Evolutionary conservation across 2,888 invertebrate genomes (phyloP).

Genomic region (Omphaloscelis lunosa): DNA sequence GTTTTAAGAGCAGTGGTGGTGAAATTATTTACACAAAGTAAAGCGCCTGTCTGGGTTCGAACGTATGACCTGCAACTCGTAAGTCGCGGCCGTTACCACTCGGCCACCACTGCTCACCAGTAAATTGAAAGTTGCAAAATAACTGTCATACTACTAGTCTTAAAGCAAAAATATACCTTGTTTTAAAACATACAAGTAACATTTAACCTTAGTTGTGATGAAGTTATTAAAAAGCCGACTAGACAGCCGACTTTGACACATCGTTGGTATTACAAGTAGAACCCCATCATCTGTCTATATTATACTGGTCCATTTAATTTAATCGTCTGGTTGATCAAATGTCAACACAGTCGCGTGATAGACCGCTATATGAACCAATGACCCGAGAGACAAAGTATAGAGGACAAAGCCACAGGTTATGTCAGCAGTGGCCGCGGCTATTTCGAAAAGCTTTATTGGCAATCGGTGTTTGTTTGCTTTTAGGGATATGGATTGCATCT

Average conservation of each 20-base stretch:
- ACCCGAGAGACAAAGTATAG: conserved; percentile 10
- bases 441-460: conserved; percentile 19
- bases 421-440: background rate
- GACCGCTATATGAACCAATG: conserved; percentile 7
- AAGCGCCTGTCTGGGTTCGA: too few species aligned
- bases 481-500: background rate
- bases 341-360: conserved; percentile 38
- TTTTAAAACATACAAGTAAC: background rate
- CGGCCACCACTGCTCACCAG: too few species aligned
- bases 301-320: conserved; percentile 8
- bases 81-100: too few species aligned
- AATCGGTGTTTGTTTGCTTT: conserved; percentile 9
- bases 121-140: background rate
- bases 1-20: too few species aligned
- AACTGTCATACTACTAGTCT: background rate
- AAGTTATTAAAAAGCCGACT: background rate
- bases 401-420: conserved; percentile 42
- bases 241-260: background rate
- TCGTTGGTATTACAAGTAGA: background rate
- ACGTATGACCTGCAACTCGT: too few species aligned
- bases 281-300: background rate
- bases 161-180: background rate
- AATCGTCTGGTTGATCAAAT: conserved; percentile 38
- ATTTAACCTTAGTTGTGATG: background rate
- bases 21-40: too few species aligned